Base-by-base conservation (phyloP, 1,140 invertebrate genomes). In the Drosophila mayri region DNA sequence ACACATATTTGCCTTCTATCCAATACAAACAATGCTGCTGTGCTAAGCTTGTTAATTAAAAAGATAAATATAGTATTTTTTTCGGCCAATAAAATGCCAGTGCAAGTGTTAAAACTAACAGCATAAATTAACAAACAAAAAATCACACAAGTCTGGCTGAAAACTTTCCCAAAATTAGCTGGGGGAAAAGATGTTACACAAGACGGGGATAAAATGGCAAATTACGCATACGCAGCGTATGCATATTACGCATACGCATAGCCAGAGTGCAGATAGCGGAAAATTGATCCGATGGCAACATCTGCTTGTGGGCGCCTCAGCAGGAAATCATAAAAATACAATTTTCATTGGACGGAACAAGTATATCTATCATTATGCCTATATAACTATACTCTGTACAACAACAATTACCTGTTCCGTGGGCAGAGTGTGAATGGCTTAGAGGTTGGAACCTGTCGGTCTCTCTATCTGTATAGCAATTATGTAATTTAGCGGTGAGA, bases 341-440 rank as follows among this genome's bases (percentile, higher is more conserved):
- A 70, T 85, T 86, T 85, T 81, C 81, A 85, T 85, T 85, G 71
- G 81, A 81, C 81, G 81, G 67, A 85, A 85, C 73, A 86, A 72
- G 67, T 71, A 72, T 41, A 72, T 71, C 55, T 72, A 72, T 72
- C 70, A 72, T 72, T 77, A 77, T 73, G 50, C 62, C 63, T 58
- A 49, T 73, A 79, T 76, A 79, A 62, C 54, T 67, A 66, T 64
- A 70, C 65, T 73, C 73, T 73, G 80, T 79, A 70, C 76, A 59
- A 43, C 57, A 52, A 70, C 63, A 65, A 81, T 80, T 81, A 77
- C 81, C 81, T 28, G 77, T 67, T 75, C 52, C 38, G 81, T 85
- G 81, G 81, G 81, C 57, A 85, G 81, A 85, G 81, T 85, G 77
- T 78, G 73, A 86, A 85, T 81, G 68, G 58, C 64, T 78, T 47